Evolutionary conservation across 2,797 vertebrate species (phyloP).

Genomic region (Adrianichthys oophorus): DNA sequence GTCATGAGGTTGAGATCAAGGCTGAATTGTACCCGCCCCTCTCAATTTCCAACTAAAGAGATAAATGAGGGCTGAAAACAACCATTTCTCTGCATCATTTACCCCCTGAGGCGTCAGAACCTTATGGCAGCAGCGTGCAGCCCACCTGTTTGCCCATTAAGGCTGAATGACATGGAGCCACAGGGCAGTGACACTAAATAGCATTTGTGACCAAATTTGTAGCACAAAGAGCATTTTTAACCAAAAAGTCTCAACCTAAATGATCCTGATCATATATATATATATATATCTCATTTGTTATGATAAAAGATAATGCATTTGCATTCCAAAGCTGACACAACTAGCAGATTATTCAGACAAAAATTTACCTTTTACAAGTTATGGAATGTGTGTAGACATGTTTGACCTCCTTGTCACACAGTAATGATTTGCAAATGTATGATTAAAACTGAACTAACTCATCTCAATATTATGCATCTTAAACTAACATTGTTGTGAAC

Average conservation of each 20-base stretch:
- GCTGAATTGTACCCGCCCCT: constrained; percentile 61
- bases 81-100: constrained; percentile 78
- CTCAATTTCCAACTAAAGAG: constrained; percentile 73
- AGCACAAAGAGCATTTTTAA: constrained; percentile 18
- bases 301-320: too few species aligned
- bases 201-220: constrained; percentile 6
- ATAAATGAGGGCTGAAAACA: constrained; percentile 76
- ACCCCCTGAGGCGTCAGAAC: constrained; percentile 62
- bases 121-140: constrained; percentile 40
- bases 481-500: too few species aligned
- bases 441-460: too few species aligned
- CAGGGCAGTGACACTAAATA: constrained; percentile 25
- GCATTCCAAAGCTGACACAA: too few species aligned
- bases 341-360: too few species aligned
- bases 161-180: constrained; percentile 39
- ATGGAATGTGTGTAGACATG: too few species aligned
- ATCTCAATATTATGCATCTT: too few species aligned
- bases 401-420: too few species aligned
- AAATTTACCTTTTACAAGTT: too few species aligned
- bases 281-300: too few species aligned
- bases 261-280: neutral
- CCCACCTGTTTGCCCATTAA: constrained; percentile 77
- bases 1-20: constrained; percentile 81
- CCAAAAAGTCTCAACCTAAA: neutral
- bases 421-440: too few species aligned